phyloP scores from a whole-genome alignment of 2,797 vertebrate species.

The Poecilia wingei region DNA sequence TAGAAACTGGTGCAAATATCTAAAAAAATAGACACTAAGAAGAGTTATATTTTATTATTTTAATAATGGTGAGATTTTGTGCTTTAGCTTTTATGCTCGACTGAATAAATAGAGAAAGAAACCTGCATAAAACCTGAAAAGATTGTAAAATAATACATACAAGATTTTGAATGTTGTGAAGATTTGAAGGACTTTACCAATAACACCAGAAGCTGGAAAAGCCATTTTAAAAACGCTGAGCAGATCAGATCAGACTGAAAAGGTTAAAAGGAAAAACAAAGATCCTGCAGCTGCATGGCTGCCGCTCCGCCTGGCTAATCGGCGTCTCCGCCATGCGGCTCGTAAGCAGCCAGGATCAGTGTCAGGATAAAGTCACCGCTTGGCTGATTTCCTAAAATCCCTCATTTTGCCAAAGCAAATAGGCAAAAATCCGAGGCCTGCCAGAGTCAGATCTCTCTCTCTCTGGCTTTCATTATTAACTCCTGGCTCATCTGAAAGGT shows the following conservation, averaged over 20 bases:
- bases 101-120: background rate
- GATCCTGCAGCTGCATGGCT: background rate
- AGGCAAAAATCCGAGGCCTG: conserved; percentile 33
- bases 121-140: background rate
- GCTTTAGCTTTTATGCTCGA: background rate
- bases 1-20: too few species aligned
- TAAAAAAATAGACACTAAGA: too few species aligned
- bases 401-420: conserved; percentile 38
- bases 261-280: background rate
- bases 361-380: conserved; percentile 40
- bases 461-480: conserved; percentile 16
- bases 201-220: background rate
- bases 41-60: too few species aligned
- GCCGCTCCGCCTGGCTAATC: background rate
- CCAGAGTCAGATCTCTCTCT: background rate
- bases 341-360: conserved; percentile 24
- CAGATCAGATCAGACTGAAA: conserved; percentile 5
- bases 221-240: background rate
- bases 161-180: background rate
- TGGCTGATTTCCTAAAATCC: conserved; percentile 44
- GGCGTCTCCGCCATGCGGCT: conserved; percentile 1
- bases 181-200: background rate
- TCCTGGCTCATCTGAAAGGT: conserved; percentile 5
- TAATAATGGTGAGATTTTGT: too few species aligned
- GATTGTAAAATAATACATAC: background rate